Conservation (phyloP, 2,797 vertebrate genomes). For the Pempheris klunzingeri region DNA sequence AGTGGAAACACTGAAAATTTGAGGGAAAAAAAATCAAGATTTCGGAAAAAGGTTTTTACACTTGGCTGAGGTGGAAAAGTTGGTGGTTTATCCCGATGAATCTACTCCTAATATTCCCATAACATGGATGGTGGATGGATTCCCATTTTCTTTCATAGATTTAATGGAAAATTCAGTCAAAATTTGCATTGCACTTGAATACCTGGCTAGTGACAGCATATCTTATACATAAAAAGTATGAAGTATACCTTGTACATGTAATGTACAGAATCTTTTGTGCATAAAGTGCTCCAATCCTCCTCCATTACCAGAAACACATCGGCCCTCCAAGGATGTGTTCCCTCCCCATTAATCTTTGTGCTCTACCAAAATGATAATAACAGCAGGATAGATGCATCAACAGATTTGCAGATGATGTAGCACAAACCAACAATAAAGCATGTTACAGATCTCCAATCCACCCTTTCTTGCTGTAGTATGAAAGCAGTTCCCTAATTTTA, state of each 20-base stretch:
- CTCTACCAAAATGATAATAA: not conserved
- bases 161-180: not conserved
- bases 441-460: not conserved
- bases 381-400: no score
- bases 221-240: not conserved
- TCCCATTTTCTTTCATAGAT: not conserved
- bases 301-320: not conserved
- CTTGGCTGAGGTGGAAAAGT: not conserved
- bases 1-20: no score
- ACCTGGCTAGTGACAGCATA: not conserved
- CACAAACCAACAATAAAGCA: not conserved
- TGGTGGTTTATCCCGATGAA: not conserved
- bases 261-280: no score
- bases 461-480: not conserved
- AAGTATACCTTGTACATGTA: no score
- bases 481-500: not conserved
- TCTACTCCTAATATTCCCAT: not conserved
- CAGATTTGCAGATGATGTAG: constrained; percentile 1
- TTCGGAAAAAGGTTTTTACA: no score
- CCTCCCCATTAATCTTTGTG: not conserved
- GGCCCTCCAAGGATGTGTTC: not conserved
- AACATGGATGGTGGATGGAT: not conserved
- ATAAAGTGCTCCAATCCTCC: no score
- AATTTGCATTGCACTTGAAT: not conserved
- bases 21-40: no score